Percentiles rank a stretch among this genome's conserved stretches.
phyloP scores from a whole-genome alignment of 2,113 vertebrate species.

The Lucifuga dentata region DNA sequence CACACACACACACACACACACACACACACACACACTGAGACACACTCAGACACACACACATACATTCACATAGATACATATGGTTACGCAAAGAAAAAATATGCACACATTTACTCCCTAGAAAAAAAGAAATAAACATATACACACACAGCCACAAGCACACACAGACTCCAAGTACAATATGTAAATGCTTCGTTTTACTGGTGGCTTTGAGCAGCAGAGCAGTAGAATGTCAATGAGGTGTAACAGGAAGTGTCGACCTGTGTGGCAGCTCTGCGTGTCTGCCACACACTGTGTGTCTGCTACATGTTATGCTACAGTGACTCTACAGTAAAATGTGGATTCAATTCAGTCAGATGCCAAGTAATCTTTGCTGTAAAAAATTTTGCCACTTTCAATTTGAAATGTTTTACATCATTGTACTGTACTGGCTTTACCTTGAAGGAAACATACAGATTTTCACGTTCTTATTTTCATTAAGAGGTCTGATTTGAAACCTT shows the following conservation, averaged over 20 bases:
- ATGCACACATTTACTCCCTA: not conserved
- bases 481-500: too few species aligned
- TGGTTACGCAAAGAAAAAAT: not conserved
- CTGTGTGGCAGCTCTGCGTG: constrained; percentile 19
- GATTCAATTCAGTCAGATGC: not conserved
- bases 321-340: constrained; percentile 28
- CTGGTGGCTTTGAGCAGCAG: constrained; percentile 30
- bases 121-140: not conserved
- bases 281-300: constrained; percentile 16
- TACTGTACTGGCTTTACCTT: too few species aligned
- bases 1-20: constrained; percentile 11
- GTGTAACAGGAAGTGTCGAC: constrained; percentile 45
- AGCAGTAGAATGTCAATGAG: constrained; percentile 70
- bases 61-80: not conserved
- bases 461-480: not conserved
- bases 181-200: constrained; percentile 66
- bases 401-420: too few species aligned
- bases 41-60: constrained; percentile 6
- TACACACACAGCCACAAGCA: not conserved
- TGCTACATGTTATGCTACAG: constrained; percentile 28
- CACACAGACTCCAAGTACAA: constrained; percentile 24
- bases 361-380: not conserved
- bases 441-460: too few species aligned
- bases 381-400: too few species aligned
- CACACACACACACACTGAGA: constrained; percentile 6